Percentiles rank a stretch among this genome's conserved stretches.
Conservation (phyloP, 2,888 invertebrate species). For the Epinotia ramella region DNA sequence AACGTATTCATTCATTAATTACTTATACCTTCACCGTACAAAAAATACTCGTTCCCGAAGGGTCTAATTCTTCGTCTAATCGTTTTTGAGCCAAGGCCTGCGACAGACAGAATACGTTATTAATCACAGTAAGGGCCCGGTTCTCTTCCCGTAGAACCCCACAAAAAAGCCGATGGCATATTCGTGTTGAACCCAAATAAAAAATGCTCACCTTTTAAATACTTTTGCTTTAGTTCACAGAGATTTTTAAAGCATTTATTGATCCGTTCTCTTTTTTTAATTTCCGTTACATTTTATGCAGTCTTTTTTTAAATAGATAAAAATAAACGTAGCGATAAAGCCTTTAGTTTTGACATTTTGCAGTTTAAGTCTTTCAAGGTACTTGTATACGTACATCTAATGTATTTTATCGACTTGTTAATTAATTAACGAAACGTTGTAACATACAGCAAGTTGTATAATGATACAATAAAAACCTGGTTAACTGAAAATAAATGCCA, state of each 20-base stretch:
- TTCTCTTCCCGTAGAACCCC: background rate
- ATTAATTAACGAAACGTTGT: too few relatives aligned
- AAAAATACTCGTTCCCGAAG: conserved; percentile 14
- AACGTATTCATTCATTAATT: background rate
- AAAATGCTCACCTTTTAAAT: background rate
- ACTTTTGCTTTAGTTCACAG: background rate
- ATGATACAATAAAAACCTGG: too few relatives aligned
- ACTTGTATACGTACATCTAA: too few relatives aligned
- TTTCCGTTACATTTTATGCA: background rate
- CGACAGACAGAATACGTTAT: conserved; percentile 28
- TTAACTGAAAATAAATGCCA: background rate
- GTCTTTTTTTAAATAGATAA: too few relatives aligned
- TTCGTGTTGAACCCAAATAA: conserved; percentile 1
- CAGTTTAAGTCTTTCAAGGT: too few relatives aligned
- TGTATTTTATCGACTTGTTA: too few relatives aligned
- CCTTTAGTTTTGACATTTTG: too few relatives aligned
- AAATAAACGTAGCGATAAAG: too few relatives aligned
- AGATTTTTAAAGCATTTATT: background rate
- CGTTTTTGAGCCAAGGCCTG: conserved; percentile 21
- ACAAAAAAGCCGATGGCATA: conserved; percentile 20
- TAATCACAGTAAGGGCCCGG: conserved; percentile 21
- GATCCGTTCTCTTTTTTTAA: background rate
- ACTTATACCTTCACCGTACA: background rate
- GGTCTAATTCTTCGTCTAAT: conserved; percentile 24
- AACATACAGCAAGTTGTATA: too few relatives aligned